phyloP scores from a whole-genome alignment of 2,113 vertebrate genomes.

The Xenopus borealis region DNA sequence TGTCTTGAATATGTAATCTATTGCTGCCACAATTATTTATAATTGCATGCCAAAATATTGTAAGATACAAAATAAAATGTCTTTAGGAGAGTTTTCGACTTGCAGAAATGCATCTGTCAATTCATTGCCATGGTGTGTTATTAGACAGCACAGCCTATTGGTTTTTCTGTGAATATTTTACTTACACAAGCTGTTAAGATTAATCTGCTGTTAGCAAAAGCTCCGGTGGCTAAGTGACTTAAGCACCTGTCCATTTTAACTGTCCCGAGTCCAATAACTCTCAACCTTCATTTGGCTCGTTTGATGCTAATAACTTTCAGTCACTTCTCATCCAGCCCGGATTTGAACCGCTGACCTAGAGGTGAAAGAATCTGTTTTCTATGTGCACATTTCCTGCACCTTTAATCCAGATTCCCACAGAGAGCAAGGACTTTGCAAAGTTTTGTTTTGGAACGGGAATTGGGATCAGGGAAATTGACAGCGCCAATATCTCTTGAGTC shows the following conservation, averaged over 20 bases:
- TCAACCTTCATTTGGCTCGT: constrained; percentile 19
- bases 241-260: constrained; percentile 38
- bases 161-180: not conserved
- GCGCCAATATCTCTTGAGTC: constrained; percentile 1
- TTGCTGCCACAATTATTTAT: no score
- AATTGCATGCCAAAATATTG: no score
- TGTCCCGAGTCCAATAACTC: constrained; percentile 35
- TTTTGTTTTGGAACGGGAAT: not conserved
- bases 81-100: no score
- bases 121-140: not conserved
- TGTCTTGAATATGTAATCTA: no score
- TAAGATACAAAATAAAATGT: no score
- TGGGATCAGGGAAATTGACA: constrained; percentile 17
- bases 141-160: constrained; percentile 2
- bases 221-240: constrained; percentile 21
- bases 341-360: constrained; percentile 40
- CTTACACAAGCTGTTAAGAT: not conserved
- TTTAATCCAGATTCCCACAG: constrained; percentile 40
- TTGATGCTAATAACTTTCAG: constrained; percentile 44
- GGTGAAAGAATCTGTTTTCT: constrained; percentile 46
- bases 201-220: constrained; percentile 9
- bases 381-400: constrained; percentile 39
- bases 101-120: not conserved
- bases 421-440: constrained; percentile 22
- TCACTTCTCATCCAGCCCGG: constrained; percentile 44